phyloP scores from a whole-genome alignment of 2,888 invertebrate genomes.

The Sussaba pulchella region DNA sequence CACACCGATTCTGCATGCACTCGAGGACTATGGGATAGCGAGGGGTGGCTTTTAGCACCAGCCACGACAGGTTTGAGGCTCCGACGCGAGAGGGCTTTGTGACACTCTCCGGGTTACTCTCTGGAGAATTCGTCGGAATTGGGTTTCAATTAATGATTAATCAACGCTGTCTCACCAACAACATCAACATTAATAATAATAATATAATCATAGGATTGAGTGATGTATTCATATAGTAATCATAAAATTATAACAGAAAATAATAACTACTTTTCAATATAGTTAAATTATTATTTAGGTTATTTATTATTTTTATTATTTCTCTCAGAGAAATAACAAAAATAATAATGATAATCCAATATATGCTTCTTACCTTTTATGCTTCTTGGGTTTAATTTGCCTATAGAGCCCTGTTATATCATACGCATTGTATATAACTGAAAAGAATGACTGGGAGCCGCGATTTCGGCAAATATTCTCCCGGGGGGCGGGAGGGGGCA shows the following conservation, averaged over 20 bases:
- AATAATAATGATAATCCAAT: no score
- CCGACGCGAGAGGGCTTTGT: slow-evolving; percentile 12
- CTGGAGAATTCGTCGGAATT: slow-evolving; percentile 13
- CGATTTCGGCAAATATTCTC: slow-evolving; percentile 2
- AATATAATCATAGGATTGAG: no score
- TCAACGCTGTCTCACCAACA: neutral
- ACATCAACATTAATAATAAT: neutral
- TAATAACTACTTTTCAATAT: no score
- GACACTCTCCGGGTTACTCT: slow-evolving; percentile 19
- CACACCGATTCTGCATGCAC: slow-evolving; percentile 46
- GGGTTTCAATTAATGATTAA: slow-evolving; percentile 34
- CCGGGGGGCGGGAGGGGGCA: neutral
- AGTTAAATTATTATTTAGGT: no score
- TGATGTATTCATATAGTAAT: no score
- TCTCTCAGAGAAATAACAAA: no score
- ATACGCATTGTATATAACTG: slow-evolving; percentile 21
- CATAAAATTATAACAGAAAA: no score
- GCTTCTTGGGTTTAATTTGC: slow-evolving; percentile 2
- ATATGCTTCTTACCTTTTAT: neutral
- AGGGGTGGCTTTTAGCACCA: slow-evolving; percentile 27
- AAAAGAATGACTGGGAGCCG: neutral
- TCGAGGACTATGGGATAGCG: slow-evolving; percentile 26
- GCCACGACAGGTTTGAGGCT: slow-evolving; percentile 11
- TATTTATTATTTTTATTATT: no score
- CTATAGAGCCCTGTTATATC: neutral